phyloP scores from a whole-genome alignment of 2,888 invertebrate genomes.

The Cephus nigrinus region DNA sequence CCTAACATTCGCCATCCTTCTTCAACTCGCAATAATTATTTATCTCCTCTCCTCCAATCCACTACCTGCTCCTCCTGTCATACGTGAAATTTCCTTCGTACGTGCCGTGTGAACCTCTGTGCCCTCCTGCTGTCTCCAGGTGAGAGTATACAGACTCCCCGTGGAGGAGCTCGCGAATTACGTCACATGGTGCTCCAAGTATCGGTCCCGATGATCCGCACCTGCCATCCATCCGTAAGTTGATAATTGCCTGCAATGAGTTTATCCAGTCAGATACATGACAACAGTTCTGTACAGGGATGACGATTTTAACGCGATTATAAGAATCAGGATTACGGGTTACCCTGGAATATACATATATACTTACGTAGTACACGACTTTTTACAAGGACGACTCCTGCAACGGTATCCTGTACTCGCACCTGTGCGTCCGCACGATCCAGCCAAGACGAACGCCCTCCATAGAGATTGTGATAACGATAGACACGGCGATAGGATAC shows the following conservation, averaged over 20 bases:
- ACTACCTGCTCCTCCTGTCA: neutral
- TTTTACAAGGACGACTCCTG: neutral
- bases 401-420: neutral
- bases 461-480: neutral
- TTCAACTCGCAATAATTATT: neutral
- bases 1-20: neutral
- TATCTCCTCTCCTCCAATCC: neutral
- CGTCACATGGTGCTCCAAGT: constrained; percentile 4
- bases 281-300: neutral
- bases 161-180: neutral
- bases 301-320: neutral
- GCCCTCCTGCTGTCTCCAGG: neutral
- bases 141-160: neutral
- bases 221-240: constrained; percentile 21
- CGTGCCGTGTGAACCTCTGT: neutral
- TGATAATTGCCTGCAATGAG: neutral
- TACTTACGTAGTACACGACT: neutral
- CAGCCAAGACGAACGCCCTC: neutral
- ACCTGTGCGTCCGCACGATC: neutral
- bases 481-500: neutral
- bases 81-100: neutral
- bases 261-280: too few species aligned
- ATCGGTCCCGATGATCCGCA: constrained; percentile 15
- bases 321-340: neutral
- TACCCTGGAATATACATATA: neutral